phyloP scores from a whole-genome alignment of 2,888 invertebrate species.

The Tridacna gigas region DNA sequence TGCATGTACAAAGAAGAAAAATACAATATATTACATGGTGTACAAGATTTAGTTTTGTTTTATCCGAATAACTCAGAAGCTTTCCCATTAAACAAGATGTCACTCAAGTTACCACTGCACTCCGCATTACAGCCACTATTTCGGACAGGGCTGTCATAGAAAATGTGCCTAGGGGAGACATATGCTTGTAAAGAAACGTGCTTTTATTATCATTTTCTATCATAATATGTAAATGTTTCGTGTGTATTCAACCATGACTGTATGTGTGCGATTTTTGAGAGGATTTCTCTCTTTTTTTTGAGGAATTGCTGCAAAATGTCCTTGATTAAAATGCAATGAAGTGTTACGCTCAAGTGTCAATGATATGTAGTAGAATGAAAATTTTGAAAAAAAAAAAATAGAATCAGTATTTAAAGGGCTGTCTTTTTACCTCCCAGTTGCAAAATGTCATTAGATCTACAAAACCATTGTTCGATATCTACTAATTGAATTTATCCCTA shows the following conservation, averaged over 20 bases:
- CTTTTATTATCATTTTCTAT: conserved; percentile 22
- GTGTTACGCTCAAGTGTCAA: too few species aligned
- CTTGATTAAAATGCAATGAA: too few species aligned
- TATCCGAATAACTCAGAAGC: not conserved
- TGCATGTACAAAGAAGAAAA: too few species aligned
- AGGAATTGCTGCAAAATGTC: too few species aligned
- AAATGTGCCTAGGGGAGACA: conserved; percentile 19
- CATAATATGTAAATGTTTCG: conserved; percentile 15
- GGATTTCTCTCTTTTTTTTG: too few species aligned
- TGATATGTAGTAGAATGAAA: too few species aligned
- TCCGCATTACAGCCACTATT: not conserved
- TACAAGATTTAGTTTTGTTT: not conserved
- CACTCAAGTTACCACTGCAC: conserved; percentile 2
- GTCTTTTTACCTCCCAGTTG: not conserved
- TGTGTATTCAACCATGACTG: not conserved
- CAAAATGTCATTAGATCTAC: too few species aligned
- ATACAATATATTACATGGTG: too few species aligned
- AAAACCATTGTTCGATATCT: too few species aligned
- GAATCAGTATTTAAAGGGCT: not conserved
- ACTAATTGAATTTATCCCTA: too few species aligned
- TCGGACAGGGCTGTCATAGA: conserved; percentile 43
- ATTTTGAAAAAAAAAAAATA: not conserved
- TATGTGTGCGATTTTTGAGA: not conserved
- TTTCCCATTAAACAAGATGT: not conserved
- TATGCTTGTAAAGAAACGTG: conserved; percentile 13